Evolutionary conservation across 2,113 vertebrate species (phyloP).

Genomic region (Sapayoa aenigma): DNA sequence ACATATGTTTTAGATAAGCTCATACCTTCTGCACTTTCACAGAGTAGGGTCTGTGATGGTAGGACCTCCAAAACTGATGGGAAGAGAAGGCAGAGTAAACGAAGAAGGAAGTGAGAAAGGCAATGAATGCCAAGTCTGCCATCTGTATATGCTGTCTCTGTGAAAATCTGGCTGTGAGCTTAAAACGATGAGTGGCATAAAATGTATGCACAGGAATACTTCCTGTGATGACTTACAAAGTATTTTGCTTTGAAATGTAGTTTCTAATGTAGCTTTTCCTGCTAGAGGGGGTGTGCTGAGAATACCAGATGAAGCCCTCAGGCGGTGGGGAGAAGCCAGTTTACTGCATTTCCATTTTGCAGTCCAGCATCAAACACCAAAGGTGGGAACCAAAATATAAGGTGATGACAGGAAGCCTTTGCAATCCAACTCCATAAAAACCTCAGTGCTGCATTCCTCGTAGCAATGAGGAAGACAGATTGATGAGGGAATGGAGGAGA

Average conservation of each 20-base stretch:
- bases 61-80: not conserved
- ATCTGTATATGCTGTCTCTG: not conserved
- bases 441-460: not conserved
- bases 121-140: not conserved
- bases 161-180: not conserved
- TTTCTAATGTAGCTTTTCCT: not conserved
- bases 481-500: not conserved
- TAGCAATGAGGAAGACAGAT: not conserved
- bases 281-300: not conserved
- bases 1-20: not conserved
- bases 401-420: not conserved
- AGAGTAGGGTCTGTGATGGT: not conserved
- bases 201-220: not conserved
- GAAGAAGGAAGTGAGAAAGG: not conserved
- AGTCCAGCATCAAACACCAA: not conserved
- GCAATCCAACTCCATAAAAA: not conserved
- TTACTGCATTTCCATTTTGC: not conserved
- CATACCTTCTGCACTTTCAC: not conserved
- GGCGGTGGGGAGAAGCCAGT: rapidly evolving
- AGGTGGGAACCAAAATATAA: not conserved
- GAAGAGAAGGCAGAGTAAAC: not conserved
- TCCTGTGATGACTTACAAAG: not conserved
- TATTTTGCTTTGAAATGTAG: not conserved
- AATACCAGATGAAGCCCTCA: not conserved
- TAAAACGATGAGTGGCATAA: not conserved